Evolutionary conservation across 1,140 invertebrate genomes (phyloP).

Genomic region (Pseudomyrmex pallidus): DNA sequence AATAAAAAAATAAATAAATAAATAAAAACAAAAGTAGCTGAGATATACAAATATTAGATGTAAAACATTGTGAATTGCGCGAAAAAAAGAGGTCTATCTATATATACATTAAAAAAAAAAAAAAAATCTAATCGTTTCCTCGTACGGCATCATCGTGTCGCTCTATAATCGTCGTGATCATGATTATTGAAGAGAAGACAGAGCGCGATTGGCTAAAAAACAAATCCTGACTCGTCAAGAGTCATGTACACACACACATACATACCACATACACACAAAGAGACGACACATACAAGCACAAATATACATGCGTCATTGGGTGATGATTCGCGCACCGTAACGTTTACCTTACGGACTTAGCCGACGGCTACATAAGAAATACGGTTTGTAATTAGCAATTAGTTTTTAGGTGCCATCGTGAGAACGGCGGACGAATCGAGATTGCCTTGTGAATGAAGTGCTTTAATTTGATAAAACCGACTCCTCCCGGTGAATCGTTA

Average conservation of each 20-base stretch:
- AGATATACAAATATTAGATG: conserved; percentile 17
- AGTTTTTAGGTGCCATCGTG: conserved; percentile 4
- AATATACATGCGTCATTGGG: background rate
- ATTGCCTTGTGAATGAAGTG: conserved; percentile 45
- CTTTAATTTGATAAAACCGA: conserved; percentile 40
- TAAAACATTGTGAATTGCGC: conserved; percentile 12
- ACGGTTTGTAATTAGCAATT: conserved; percentile 11
- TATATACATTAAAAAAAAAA: too few relatives aligned
- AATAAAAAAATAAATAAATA: too few relatives aligned
- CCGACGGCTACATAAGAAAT: background rate
- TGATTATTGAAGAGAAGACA: background rate
- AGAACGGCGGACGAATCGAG: conserved; percentile 31
- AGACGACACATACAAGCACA: too few relatives aligned
- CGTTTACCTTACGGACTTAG: conserved; percentile 3
- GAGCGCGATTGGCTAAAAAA: background rate
- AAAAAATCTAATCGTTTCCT: conserved; percentile 23
- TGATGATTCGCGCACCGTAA: background rate
- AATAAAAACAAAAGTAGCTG: conserved; percentile 13
- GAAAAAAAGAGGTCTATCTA: conserved; percentile 34
- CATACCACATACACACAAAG: too few relatives aligned
- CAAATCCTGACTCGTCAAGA: background rate
- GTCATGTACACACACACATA: too few relatives aligned
- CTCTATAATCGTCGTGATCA: conserved; percentile 13
- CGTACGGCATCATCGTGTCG: conserved; percentile 17
- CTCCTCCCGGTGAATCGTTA: conserved; percentile 3